Evolutionary conservation across 2,888 invertebrate species (phyloP).

Genomic region (Theretra japonica): DNA sequence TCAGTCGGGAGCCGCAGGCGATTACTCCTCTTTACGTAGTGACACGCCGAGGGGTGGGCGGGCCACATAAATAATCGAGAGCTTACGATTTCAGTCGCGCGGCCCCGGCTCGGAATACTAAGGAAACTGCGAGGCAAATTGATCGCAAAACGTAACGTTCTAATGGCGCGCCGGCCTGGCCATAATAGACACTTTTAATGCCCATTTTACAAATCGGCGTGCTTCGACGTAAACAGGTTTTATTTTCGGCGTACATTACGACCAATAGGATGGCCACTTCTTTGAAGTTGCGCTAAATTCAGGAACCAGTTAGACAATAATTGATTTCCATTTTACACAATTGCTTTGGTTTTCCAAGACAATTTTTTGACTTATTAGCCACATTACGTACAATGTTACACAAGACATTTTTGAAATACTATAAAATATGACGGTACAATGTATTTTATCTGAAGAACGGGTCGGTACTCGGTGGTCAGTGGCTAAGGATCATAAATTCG

Average conservation of each 20-base stretch:
- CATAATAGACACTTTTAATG: slow-evolving; percentile 49
- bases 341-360: too few relatives aligned
- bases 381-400: background rate
- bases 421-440: background rate
- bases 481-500: slow-evolving; percentile 58
- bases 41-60: slow-evolving; percentile 63
- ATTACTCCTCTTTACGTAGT: slow-evolving; percentile 76
- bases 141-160: slow-evolving; percentile 63
- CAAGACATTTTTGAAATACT: background rate
- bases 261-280: background rate
- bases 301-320: background rate
- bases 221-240: background rate
- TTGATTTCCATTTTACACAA: too few relatives aligned
- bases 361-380: background rate
- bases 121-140: slow-evolving; percentile 67
- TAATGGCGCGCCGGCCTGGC: slow-evolving; percentile 54
- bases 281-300: background rate
- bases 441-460: slow-evolving; percentile 50
- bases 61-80: slow-evolving; percentile 78
- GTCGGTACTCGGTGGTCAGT: slow-evolving; percentile 38
- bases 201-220: slow-evolving; percentile 8
- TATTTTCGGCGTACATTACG: background rate
- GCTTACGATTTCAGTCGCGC: slow-evolving; percentile 71
- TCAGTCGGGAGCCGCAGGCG: slow-evolving; percentile 72
- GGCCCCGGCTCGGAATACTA: slow-evolving; percentile 59